Evolutionary conservation across 2,888 invertebrate genomes (phyloP), one percentile per base, ranked within the genome.

Genomic region (Strigamia crassipes): DNA sequence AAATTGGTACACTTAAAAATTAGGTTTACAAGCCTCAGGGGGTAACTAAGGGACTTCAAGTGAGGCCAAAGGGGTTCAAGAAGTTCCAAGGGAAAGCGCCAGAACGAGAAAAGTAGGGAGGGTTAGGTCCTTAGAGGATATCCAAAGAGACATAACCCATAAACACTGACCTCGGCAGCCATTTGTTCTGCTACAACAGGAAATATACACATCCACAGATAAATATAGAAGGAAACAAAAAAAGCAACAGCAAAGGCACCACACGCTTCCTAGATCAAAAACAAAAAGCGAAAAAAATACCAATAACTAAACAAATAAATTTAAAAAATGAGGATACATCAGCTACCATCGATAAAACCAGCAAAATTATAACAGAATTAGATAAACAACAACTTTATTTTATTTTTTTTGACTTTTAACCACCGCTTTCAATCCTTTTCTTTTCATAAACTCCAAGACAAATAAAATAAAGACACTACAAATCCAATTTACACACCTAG

Each of bases 131-230:
- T 13, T 31, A 4, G 66, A 31, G 66, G 66, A 66, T 66, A 66
- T 66, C 66, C 66, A 66, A 31, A 66, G 23, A 66, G 66, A 66
- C 66, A 66, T 66, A 66, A 66, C 66, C 66, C 66, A 66, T 66
- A 66, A 66, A 66, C 66, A 66, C 66, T 66, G 66, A 66, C 66
- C 66, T 66, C 66, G 27, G 66, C 23, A 66, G 66, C 66, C 66
- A 66, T 66, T 66, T 66, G 66, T 66, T 66, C 66, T 66, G 66
- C 66, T 66, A 66, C 66, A 66, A 66, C 66, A 66, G 66, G 66
- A 66, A 66, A 66, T 66, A 66, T 66, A 66, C 27, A 66, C 66
- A 66, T 66, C 66, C 66, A 66, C 27, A 66, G 66, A 66, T 27
- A 66, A 66, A 66, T 66, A 66, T 66, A 66, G 27, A 66, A 51